Base-by-base conservation (phyloP, 1,140 invertebrate species). In the Temnothorax longispinosus region DNA sequence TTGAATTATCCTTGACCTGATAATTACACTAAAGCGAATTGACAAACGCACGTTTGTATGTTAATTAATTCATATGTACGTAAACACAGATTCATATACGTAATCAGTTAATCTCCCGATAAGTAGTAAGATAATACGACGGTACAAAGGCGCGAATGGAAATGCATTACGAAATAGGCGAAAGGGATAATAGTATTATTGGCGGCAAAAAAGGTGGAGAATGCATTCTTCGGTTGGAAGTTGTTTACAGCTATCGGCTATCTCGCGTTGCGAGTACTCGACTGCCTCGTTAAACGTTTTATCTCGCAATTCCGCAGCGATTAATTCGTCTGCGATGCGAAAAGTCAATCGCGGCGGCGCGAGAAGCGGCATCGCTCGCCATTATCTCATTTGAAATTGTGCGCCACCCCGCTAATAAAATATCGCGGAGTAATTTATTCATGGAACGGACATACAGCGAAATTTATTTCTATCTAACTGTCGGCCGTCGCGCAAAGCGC, bases 261-360 rank as follows among this genome's bases (percentile, higher is more conserved):
- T 84, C 80, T 84, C 35, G 69, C 44, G 10, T 81, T 8, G 52
- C 50, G 52, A 81, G 65, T 44, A 81, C 41, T 84, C 80, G 69
- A 15, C 13, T 60, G 54, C 41, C 62, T 80, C 47, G 77, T 74
- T 74, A 44, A 56, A n/a, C 67, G 76, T 67, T 84, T 84, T 84
- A 84, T 84, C 80, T 74, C 54, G 54, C 56, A 75, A 84, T 84
- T 74, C 56, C 56, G 41, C 27, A 54, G 10, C 54, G 80, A 84
- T 84, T 84, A 84, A 84, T 84, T 84, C 67, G 67, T 74, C 69
- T 27, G 62, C 80, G 80, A 84, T 84, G 80, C 54, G 54, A 62
- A 80, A 75, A 84, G 80, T 84, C 80, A 84, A 84, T 84, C 80
- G 80, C 80, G 80, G 41, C 69, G n/a, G 32, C 80, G 67, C 52